A percentile compares a stretch with the other conserved stretches of the same genome.
These are phyloP conservation scores for Spheniscus humboldti DNA, from an alignment of 2,797 vertebrate genomes.

Conservation along the genomic window DNA sequence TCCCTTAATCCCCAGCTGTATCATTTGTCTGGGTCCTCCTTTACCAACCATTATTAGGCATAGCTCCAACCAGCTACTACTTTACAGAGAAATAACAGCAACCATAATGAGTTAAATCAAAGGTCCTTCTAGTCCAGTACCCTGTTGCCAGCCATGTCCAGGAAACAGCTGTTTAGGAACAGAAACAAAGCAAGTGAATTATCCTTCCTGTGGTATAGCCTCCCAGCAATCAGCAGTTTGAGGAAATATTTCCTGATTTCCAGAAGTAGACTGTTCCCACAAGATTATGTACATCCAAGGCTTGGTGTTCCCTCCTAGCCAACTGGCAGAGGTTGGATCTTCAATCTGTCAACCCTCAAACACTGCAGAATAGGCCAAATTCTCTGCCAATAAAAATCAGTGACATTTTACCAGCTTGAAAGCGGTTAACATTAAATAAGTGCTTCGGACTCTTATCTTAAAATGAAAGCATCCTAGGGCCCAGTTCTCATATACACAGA, in stretches of 20 bases:
- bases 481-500: neutral
- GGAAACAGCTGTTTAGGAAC: slow-evolving; percentile 55
- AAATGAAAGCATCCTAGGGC: neutral
- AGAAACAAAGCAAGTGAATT: neutral
- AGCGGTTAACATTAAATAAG: neutral
- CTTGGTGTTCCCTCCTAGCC: neutral
- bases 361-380: neutral
- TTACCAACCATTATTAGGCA: neutral
- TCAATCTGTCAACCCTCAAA: neutral
- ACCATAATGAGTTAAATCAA: neutral
- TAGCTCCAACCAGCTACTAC: neutral
- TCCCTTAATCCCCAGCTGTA: neutral
- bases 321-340: neutral
- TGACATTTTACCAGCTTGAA: neutral
- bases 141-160: neutral
- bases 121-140: neutral
- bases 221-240: slow-evolving; percentile 38
- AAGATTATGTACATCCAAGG: neutral
- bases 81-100: neutral
- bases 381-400: neutral
- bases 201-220: neutral
- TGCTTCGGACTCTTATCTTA: neutral
- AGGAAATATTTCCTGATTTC: slow-evolving; percentile 34
- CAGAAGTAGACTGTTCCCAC: slow-evolving; percentile 26
- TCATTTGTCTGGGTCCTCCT: slow-evolving; percentile 21